A percentile compares a stretch with the other conserved stretches of the same genome.
These are phyloP conservation scores for Mythimna impura DNA, from an alignment of 2,888 invertebrate species.

Conservation along the genomic window DNA sequence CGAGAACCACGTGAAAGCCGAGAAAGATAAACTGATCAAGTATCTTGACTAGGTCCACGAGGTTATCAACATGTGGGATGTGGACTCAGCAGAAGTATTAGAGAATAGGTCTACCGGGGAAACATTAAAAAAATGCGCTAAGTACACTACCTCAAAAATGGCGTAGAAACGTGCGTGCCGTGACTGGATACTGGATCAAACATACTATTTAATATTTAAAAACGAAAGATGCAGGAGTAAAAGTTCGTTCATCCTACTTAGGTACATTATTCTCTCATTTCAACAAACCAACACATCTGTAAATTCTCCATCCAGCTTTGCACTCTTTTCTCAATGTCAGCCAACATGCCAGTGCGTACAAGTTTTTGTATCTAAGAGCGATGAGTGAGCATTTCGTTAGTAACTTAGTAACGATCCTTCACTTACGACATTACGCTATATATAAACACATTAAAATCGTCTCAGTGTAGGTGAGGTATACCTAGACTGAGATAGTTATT, in stretches of 20 bases:
- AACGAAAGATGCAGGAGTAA: no score
- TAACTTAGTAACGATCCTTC: conserved; percentile 52
- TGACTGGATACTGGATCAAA: no score
- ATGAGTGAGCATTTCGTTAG: conserved; percentile 76
- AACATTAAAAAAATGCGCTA: no score
- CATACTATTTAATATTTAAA: no score
- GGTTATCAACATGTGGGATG: no score
- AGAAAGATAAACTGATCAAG: no score
- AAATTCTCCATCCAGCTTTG: neutral
- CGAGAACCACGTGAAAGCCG: no score
- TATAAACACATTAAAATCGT: conserved; percentile 50
- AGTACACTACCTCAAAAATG: no score
- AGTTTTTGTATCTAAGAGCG: conserved; percentile 74
- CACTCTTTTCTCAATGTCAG: conserved; percentile 19
- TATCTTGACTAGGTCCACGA: no score
- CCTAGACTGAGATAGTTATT: neutral
- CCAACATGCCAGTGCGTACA: conserved; percentile 79
- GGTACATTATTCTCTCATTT: neutral
- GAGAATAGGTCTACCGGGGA: no score
- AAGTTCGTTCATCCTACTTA: neutral
- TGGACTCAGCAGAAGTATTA: no score
- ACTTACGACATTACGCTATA: conserved; percentile 42
- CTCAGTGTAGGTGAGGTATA: neutral
- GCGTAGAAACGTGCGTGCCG: no score
- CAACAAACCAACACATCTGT: conserved; percentile 11